Conservation (phyloP, 2,888 invertebrate species). For the Lacanobia oleracea region DNA sequence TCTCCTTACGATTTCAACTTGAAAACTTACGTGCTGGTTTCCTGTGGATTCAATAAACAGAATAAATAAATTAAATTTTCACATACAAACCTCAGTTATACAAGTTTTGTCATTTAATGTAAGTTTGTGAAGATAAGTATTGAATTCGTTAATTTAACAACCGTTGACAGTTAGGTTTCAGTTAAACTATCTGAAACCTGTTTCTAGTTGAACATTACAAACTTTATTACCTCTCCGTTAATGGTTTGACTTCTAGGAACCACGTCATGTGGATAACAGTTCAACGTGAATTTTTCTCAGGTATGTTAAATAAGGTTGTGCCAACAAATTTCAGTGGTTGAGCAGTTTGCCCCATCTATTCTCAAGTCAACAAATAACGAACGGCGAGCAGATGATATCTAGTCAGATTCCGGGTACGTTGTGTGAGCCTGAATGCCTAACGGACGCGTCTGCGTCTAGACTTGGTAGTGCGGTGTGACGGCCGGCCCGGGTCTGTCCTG, state of each 20-base stretch:
- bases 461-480: conserved; percentile 75
- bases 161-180: conserved; percentile 17
- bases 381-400: conserved; percentile 83
- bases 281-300: conserved; percentile 32
- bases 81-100: neutral
- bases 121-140: conserved; percentile 1
- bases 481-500: conserved; percentile 76
- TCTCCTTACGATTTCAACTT: conserved; percentile 38
- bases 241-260: conserved; percentile 43
- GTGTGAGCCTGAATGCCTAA: conserved; percentile 85
- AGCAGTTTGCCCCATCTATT: conserved; percentile 66
- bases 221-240: conserved; percentile 49
- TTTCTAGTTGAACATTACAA: conserved; percentile 37
- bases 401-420: conserved; percentile 83
- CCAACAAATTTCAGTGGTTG: conserved; percentile 54
- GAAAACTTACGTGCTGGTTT: conserved; percentile 36
- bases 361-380: conserved; percentile 77
- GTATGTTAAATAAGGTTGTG: neutral
- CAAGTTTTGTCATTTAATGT: conserved; percentile 3
- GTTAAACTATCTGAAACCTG: conserved; percentile 38
- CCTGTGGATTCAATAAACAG: conserved; percentile 29
- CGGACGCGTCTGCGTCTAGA: conserved; percentile 80
- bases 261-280: conserved; percentile 20
- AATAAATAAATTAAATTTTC: neutral
- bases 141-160: conserved; percentile 16